Evolutionary conservation across 2,888 invertebrate genomes (phyloP).

Genomic region (Apamea epomidion): DNA sequence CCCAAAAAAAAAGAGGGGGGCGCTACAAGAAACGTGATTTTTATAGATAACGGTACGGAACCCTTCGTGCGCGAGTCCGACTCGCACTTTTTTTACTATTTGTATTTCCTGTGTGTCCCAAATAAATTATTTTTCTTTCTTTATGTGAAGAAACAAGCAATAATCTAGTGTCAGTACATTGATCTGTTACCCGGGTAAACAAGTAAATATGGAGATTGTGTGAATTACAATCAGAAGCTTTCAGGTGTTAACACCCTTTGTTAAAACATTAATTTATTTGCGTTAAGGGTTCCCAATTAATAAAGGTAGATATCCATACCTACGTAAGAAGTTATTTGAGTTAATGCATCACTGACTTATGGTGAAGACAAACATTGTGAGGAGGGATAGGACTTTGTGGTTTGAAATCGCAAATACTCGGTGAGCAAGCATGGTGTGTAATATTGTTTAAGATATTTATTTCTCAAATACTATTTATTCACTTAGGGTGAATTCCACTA

Average conservation of each 20-base stretch:
- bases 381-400: not conserved
- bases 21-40: too few relatives aligned
- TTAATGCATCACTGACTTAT: not conserved
- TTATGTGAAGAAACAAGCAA: too few relatives aligned
- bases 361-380: not conserved
- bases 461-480: not conserved
- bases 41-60: too few relatives aligned
- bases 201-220: not conserved
- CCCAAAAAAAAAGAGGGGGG: too few relatives aligned
- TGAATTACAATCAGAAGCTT: not conserved
- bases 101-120: too few relatives aligned
- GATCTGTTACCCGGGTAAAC: too few relatives aligned
- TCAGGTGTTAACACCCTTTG: not conserved
- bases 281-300: not conserved
- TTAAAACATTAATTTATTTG: not conserved
- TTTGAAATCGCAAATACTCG: not conserved
- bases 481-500: not conserved
- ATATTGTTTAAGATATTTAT: not conserved
- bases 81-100: too few relatives aligned
- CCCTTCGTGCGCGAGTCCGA: too few relatives aligned
- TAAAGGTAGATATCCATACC: not conserved
- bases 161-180: too few relatives aligned
- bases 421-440: too few relatives aligned
- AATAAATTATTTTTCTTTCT: too few relatives aligned
- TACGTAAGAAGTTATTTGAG: not conserved